phyloP scores from a whole-genome alignment of 2,797 vertebrate species.

The Acrossocheilus fasciatus region DNA sequence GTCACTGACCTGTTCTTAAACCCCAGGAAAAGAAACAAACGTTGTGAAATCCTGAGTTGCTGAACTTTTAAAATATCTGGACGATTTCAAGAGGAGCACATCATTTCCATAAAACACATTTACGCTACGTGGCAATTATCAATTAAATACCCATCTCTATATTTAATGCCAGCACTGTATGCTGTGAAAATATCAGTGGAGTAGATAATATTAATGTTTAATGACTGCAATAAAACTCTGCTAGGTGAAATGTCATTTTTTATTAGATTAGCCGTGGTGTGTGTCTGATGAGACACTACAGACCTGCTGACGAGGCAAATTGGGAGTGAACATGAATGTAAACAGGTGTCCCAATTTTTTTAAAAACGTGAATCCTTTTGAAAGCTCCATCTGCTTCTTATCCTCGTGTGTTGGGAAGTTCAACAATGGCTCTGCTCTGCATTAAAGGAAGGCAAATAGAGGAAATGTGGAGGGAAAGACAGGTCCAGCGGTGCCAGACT shows the following conservation, averaged over 20 bases:
- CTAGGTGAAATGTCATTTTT: slow-evolving; percentile 25
- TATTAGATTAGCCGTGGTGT: slow-evolving; percentile 17
- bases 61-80: slow-evolving; percentile 22
- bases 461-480: slow-evolving; percentile 11
- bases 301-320: slow-evolving; percentile 14
- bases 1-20: slow-evolving; percentile 11
- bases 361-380: slow-evolving; percentile 28
- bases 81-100: slow-evolving; percentile 22
- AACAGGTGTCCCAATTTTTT: slow-evolving; percentile 60
- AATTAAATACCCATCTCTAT: not conserved
- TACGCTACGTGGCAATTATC: not conserved
- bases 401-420: slow-evolving; percentile 44
- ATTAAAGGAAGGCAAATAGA: slow-evolving; percentile 41
- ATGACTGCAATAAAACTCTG: slow-evolving; percentile 20
- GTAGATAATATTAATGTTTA: not conserved
- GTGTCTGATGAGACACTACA: not conserved
- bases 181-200: slow-evolving; percentile 27
- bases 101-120: not conserved
- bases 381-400: slow-evolving; percentile 53
- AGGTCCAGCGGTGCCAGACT: not conserved
- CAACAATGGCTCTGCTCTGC: slow-evolving; percentile 45
- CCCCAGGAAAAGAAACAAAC: slow-evolving; percentile 22
- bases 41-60: slow-evolving; percentile 38
- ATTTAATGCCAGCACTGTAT: slow-evolving; percentile 5
- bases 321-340: slow-evolving; percentile 31